These are phyloP conservation scores for Myxocyprinus asiaticus DNA, from an alignment of 2,113 vertebrate species.

Conservation along the genomic window DNA sequence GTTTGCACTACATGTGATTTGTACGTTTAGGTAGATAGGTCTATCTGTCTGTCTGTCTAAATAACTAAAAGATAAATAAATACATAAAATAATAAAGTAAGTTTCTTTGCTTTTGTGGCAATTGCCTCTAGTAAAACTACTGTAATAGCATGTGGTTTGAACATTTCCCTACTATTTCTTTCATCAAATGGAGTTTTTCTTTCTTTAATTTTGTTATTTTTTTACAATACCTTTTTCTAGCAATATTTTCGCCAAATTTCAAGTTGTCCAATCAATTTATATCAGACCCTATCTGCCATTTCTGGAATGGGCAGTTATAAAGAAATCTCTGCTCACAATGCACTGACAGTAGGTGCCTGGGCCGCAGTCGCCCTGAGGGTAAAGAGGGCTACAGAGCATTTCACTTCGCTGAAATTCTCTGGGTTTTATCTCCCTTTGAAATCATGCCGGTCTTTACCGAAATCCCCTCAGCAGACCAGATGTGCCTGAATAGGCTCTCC, in stretches of 20 bases:
- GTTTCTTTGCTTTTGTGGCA: background rate
- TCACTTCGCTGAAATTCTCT: background rate
- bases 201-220: too few species aligned
- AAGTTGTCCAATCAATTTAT: background rate
- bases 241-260: background rate
- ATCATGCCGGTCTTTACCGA: conserved; percentile 23
- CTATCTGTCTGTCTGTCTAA: background rate
- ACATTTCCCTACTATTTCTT: background rate
- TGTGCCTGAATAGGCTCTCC: conserved; percentile 35
- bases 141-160: too few species aligned
- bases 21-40: background rate
- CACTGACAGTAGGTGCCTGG: background rate
- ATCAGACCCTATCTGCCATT: conserved; percentile 19
- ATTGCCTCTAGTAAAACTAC: background rate
- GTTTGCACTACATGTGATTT: background rate
- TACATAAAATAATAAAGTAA: too few species aligned
- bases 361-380: background rate
- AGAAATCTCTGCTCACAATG: conserved; percentile 25
- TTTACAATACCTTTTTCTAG: background rate
- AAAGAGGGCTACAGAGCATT: background rate
- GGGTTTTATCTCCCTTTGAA: conserved; percentile 38
- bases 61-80: background rate
- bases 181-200: background rate
- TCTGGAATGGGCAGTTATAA: conserved; percentile 32
- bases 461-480: conserved; percentile 21